phyloP scores from a whole-genome alignment of 2,113 vertebrate genomes.

The Fukomys damarensis region DNA sequence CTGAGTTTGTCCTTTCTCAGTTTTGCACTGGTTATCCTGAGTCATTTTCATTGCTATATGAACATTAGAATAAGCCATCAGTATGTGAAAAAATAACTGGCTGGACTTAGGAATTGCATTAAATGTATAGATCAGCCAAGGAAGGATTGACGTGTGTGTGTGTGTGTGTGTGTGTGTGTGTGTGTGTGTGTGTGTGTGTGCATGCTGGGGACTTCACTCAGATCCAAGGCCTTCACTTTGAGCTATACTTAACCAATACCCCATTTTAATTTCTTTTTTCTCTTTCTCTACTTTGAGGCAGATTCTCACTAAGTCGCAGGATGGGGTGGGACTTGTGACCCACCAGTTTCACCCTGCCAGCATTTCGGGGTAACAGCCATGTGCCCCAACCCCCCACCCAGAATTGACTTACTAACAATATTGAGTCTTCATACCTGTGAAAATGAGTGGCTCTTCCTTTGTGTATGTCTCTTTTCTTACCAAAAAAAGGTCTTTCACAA shows the following conservation, averaged over 20 bases:
- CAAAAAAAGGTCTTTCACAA: background rate
- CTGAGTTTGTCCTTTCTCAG: background rate
- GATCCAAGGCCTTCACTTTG: background rate
- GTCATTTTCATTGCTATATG: background rate
- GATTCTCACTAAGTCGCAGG: background rate
- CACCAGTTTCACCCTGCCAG: background rate
- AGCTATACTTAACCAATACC: background rate
- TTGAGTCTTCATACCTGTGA: background rate
- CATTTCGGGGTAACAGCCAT: too few species aligned
- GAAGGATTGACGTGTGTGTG: background rate
- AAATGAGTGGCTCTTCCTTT: background rate
- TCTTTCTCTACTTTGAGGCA: background rate
- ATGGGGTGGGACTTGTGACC: background rate
- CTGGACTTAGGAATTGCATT: background rate
- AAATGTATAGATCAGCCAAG: background rate
- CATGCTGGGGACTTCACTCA: background rate
- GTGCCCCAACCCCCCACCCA: background rate
- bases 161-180: background rate
- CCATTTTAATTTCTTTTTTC: background rate
- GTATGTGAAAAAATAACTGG: background rate
- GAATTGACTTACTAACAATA: background rate
- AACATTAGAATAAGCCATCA: background rate
- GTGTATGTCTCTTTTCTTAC: background rate
- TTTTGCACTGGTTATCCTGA: background rate
- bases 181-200: background rate